Conservation (phyloP, 2,113 vertebrate genomes). For the Perca schrenkii region DNA sequence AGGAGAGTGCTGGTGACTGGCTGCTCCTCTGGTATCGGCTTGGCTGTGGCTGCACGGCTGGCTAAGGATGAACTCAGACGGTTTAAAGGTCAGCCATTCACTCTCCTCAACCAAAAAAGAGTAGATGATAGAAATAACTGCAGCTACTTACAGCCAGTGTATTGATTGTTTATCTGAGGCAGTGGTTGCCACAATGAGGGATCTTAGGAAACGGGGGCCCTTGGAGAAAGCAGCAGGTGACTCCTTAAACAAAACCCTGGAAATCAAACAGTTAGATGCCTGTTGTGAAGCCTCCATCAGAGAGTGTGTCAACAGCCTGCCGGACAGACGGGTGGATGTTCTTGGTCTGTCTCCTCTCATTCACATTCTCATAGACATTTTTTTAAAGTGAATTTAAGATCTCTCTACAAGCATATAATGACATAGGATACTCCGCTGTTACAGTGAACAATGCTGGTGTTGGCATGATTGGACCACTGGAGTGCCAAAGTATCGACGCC, state of each 20-base stretch:
- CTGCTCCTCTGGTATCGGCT: slow-evolving; percentile 89
- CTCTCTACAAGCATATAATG: not conserved
- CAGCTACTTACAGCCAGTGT: slow-evolving; percentile 7
- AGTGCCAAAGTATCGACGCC: slow-evolving; percentile 82
- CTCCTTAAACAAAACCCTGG: slow-evolving; percentile 77
- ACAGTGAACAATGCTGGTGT: slow-evolving; percentile 87
- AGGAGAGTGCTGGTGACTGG: slow-evolving; percentile 86
- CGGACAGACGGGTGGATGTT: slow-evolving; percentile 73
- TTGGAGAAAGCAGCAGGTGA: slow-evolving; percentile 80
- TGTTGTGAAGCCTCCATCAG: slow-evolving; percentile 84
- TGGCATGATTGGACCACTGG: slow-evolving; percentile 85
- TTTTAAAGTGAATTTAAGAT: not conserved
- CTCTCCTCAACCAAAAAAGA: not conserved
- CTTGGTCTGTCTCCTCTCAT: slow-evolving; percentile 57
- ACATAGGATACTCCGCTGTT: slow-evolving; percentile 2
- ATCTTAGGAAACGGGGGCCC: slow-evolving; percentile 72
- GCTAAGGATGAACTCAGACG: slow-evolving; percentile 84
- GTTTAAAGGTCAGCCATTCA: slow-evolving; percentile 83
- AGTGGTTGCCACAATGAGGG: slow-evolving; percentile 86
- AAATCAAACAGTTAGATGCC: slow-evolving; percentile 83
- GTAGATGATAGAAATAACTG: not conserved
- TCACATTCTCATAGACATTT: not conserved
- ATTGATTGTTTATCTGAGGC: slow-evolving; percentile 38
- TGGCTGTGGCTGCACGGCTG: slow-evolving; percentile 84
- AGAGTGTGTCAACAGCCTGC: slow-evolving; percentile 83